Evolutionary conservation across 2,113 vertebrate species (phyloP).

Genomic region (Dicentrarchus labrax): DNA sequence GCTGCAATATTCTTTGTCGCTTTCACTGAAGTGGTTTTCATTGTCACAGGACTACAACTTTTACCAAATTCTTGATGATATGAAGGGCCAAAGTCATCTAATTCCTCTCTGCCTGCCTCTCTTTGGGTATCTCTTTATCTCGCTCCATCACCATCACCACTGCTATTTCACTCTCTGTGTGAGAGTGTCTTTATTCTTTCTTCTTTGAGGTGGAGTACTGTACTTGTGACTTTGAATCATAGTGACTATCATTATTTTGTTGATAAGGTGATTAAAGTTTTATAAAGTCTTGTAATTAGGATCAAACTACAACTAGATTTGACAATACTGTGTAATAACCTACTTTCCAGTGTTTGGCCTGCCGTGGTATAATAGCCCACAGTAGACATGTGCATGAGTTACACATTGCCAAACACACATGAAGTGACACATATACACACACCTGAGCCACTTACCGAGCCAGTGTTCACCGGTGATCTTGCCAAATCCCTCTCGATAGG

Average conservation of each 20-base stretch:
- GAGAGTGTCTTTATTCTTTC: not conserved
- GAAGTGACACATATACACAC: constrained; percentile 17
- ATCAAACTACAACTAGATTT: not conserved
- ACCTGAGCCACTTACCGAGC: constrained; percentile 87
- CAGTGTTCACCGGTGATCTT: constrained; percentile 98
- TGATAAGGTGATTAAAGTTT: not conserved
- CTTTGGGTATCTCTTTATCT: constrained; percentile 23
- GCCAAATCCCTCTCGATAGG: constrained; percentile 94
- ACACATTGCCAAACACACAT: constrained; percentile 15
- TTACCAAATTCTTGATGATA: constrained; percentile 23
- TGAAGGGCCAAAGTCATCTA: constrained; percentile 13
- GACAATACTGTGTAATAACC: not conserved
- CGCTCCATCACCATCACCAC: not conserved
- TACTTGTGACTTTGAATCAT: constrained; percentile 11
- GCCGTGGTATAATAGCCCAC: not conserved
- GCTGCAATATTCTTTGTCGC: not conserved
- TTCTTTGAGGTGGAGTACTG: not conserved
- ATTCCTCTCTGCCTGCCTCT: constrained; percentile 10
- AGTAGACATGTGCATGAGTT: not conserved
- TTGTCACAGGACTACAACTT: not conserved
- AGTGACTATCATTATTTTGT: not conserved
- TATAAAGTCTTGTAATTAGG: not conserved
- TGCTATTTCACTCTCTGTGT: not conserved
- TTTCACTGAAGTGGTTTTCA: constrained; percentile 8
- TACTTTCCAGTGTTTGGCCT: constrained; percentile 13